Evolutionary conservation across 2,888 invertebrate genomes (phyloP).

Genomic region (Apodemia hepburni): DNA sequence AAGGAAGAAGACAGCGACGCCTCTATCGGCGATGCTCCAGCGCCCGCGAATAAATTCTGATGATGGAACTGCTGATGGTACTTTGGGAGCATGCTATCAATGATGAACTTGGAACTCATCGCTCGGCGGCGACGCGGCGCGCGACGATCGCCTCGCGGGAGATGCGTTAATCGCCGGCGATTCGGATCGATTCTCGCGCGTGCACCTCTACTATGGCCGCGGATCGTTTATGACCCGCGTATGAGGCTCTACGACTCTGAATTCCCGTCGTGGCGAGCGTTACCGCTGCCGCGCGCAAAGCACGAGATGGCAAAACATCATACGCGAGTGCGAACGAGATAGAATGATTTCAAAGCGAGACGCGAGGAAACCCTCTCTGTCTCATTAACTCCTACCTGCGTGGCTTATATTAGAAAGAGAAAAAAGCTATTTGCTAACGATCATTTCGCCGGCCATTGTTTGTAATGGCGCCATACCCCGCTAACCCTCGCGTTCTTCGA

Average conservation of each 20-base stretch:
- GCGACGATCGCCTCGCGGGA: conserved; percentile 79
- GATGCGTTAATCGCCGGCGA: conserved; percentile 78
- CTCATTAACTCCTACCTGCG: conserved; percentile 80
- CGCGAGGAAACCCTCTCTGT: conserved; percentile 70
- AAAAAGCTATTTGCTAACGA: conserved; percentile 80
- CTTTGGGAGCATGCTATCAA: conserved; percentile 98
- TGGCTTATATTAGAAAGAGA: conserved; percentile 79
- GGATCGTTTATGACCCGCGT: conserved; percentile 93
- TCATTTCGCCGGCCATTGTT: conserved; percentile 76
- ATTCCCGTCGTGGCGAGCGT: conserved; percentile 84
- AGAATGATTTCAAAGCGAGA: conserved; percentile 48
- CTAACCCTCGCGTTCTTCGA: conserved; percentile 60
- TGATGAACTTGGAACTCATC: conserved; percentile 98
- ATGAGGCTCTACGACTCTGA: conserved; percentile 92
- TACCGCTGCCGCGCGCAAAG: conserved; percentile 76
- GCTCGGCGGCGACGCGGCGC: conserved; percentile 82
- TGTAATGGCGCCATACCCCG: conserved; percentile 73
- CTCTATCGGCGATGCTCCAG: conserved; percentile 87
- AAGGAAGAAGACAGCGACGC: conserved; percentile 81
- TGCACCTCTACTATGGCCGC: conserved; percentile 83
- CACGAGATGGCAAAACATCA: conserved; percentile 74
- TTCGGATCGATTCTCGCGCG: conserved; percentile 81
- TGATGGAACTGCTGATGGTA: conserved; percentile 89
- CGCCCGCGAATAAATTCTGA: conserved; percentile 79
- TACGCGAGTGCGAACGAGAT: conserved; percentile 67